A percentile compares a stretch with the other conserved stretches of the same genome.
These are phyloP conservation scores for Cervus canadensis DNA, from an alignment of 2,113 vertebrate species.

Conservation along the genomic window DNA sequence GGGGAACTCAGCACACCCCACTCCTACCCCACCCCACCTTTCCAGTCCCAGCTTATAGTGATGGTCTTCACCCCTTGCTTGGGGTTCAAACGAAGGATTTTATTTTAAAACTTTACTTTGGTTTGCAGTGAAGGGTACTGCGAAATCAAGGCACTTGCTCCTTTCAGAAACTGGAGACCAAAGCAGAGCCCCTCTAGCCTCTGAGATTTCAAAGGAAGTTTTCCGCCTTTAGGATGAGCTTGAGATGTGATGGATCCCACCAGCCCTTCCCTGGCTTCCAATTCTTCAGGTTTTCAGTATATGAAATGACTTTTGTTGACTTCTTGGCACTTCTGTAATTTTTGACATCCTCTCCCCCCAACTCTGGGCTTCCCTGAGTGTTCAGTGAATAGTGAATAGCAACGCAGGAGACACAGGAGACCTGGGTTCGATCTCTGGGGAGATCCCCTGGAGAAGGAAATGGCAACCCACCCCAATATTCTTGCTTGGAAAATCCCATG, in stretches of 20 bases:
- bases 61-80: neutral
- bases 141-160: neutral
- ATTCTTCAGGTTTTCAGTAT: neutral
- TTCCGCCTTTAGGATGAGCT: accelerated
- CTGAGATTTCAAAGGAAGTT: neutral
- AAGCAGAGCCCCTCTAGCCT: neutral
- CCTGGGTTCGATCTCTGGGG: neutral
- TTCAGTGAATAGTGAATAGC: neutral
- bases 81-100: neutral
- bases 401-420: neutral
- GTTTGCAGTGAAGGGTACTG: neutral
- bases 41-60: neutral
- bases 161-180: neutral
- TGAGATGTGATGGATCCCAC: neutral
- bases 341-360: neutral
- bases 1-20: accelerated
- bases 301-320: neutral
- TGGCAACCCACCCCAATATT: neutral
- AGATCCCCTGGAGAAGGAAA: neutral
- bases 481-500: neutral
- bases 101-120: neutral
- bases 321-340: neutral
- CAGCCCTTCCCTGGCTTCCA: neutral
- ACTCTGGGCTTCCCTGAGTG: neutral
- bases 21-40: neutral